Evolutionary conservation across 2,797 vertebrate genomes (phyloP).

Genomic region (Microtus obscurus): DNA sequence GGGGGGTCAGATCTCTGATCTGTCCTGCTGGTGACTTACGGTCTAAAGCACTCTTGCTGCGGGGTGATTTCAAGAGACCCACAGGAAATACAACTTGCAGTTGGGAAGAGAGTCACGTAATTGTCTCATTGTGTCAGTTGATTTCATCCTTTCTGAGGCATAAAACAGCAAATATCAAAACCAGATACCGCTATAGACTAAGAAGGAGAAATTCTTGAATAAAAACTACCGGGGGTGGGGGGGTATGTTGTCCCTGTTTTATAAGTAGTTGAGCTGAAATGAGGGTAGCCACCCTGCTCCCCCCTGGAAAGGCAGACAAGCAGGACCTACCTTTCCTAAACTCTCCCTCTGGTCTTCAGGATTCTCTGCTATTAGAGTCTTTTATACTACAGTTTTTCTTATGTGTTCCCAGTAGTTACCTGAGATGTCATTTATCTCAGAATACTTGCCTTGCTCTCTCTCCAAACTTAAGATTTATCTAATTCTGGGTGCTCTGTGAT

Average conservation of each 20-base stretch:
- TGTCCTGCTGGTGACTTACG: not conserved
- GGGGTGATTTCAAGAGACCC: not conserved
- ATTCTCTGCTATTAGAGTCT: not conserved
- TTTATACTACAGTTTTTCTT: not conserved
- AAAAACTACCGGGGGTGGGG: not conserved
- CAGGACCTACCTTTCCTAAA: not conserved
- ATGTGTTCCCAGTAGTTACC: not conserved
- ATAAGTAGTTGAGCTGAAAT: not conserved
- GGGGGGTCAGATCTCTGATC: not conserved
- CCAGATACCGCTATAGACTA: not conserved
- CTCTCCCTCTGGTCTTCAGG: not conserved
- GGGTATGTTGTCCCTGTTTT: not conserved
- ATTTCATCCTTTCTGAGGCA: constrained; percentile 6
- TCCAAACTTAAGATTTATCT: constrained; percentile 15
- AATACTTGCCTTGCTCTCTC: constrained; percentile 26
- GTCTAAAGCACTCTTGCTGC: not conserved
- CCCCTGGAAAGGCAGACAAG: not conserved
- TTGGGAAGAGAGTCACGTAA: not conserved
- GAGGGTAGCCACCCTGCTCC: rapidly evolving
- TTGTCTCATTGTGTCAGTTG: not conserved
- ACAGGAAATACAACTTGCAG: not conserved
- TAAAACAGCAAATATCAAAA: not conserved
- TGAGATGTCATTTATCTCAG: constrained; percentile 6
- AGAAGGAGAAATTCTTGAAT: not conserved
- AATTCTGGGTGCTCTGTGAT: constrained; percentile 3